Evolutionary conservation across 1,140 invertebrate genomes (phyloP).

Genomic region (Drosophila biarmipes): DNA sequence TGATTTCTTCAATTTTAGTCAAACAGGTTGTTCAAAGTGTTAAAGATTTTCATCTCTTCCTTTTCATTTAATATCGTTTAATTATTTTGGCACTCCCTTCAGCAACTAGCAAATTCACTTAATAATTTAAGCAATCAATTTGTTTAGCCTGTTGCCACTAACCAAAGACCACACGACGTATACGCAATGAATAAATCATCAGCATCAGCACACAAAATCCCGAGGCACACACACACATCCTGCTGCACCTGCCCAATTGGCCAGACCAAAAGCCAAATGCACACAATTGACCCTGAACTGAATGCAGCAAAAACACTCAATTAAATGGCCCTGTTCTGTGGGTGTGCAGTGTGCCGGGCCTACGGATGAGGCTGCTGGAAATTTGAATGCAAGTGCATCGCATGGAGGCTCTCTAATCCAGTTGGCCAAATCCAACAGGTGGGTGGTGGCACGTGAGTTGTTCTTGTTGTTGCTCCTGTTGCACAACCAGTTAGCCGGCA

Average conservation of each 20-base stretch:
- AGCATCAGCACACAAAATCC: conserved; percentile 35
- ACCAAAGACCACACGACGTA: conserved; percentile 57
- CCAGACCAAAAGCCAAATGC: conserved; percentile 56
- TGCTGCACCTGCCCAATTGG: conserved; percentile 49
- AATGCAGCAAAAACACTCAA: conserved; percentile 67
- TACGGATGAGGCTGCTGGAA: conserved; percentile 54
- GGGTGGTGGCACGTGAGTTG: conserved; percentile 40
- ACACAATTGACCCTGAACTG: conserved; percentile 76
- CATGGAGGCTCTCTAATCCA: conserved; percentile 66
- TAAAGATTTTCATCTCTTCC: too few relatives aligned
- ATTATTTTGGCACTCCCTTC: background rate
- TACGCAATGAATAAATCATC: conserved; percentile 73
- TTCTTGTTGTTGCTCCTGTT: conserved; percentile 5
- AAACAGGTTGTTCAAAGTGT: too few relatives aligned
- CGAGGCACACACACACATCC: conserved; percentile 8
- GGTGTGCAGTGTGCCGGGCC: conserved; percentile 21
- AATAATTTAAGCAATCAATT: conserved; percentile 20
- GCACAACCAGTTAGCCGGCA: conserved; percentile 32
- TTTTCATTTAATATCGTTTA: background rate
- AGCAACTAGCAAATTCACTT: background rate
- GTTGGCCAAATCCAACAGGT: conserved; percentile 67
- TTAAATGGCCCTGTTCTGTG: conserved; percentile 48
- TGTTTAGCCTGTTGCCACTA: conserved; percentile 33
- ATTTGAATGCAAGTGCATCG: conserved; percentile 60
- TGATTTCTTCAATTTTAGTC: too few relatives aligned